These are phyloP conservation scores for Pelodiscus sinensis DNA, from an alignment of 2,113 vertebrate genomes.

Conservation along the genomic window DNA sequence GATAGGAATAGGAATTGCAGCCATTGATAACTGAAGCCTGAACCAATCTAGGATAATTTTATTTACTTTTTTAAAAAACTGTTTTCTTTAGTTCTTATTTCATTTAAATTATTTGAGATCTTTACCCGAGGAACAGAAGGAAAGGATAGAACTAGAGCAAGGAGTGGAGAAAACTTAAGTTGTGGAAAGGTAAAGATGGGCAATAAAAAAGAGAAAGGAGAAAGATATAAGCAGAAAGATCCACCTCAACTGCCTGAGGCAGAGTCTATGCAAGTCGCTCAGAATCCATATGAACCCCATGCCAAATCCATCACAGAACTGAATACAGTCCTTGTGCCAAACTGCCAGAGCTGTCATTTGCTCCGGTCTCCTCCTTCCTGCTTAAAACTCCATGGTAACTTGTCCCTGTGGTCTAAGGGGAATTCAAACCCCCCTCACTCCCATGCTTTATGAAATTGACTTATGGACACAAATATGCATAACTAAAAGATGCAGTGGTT, in stretches of 20 bases:
- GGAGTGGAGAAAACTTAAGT: neutral
- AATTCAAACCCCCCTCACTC: no score
- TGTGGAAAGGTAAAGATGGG: neutral
- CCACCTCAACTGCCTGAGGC: neutral
- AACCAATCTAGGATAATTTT: neutral
- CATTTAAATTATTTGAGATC: neutral
- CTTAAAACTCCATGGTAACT: neutral
- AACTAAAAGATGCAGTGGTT: no score
- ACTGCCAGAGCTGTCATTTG: neutral
- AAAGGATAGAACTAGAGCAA: neutral
- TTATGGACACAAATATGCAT: no score
- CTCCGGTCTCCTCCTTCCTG: neutral
- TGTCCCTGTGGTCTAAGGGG: neutral
- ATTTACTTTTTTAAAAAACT: neutral
- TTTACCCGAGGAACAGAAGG: neutral
- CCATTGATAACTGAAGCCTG: neutral
- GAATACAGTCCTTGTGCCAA: no score
- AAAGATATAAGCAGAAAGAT: neutral
- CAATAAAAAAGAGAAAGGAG: neutral
- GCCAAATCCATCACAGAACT: no score
- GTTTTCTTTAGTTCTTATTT: neutral
- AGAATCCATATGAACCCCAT: neutral
- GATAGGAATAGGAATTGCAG: neutral
- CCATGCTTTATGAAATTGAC: no score
- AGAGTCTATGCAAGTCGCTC: neutral